Conservation (phyloP, 2,888 invertebrate species). For the Phengaris arion region DNA sequence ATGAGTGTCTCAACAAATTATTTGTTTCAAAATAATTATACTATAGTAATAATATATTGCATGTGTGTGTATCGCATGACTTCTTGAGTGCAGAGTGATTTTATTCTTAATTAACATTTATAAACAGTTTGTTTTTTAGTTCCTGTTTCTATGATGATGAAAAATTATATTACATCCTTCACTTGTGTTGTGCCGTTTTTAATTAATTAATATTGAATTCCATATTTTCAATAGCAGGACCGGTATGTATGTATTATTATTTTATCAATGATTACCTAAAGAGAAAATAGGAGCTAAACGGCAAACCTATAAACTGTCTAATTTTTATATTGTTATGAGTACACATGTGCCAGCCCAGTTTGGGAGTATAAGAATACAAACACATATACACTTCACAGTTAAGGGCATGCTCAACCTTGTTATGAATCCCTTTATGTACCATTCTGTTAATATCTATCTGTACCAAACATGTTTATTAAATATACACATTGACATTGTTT, state of each 20-base stretch:
- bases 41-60: slow-evolving; percentile 53
- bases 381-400: slow-evolving; percentile 60
- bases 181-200: background rate
- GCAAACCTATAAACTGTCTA: slow-evolving; percentile 18
- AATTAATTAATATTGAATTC: background rate
- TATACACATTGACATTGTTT: slow-evolving; percentile 38
- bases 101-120: slow-evolving; percentile 36
- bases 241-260: background rate
- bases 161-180: background rate
- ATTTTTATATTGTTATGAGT: slow-evolving; percentile 31
- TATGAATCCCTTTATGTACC: slow-evolving; percentile 56
- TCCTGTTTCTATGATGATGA: slow-evolving; percentile 17
- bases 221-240: background rate
- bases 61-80: slow-evolving; percentile 70
- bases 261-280: background rate
- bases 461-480: slow-evolving; percentile 40
- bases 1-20: slow-evolving; percentile 29
- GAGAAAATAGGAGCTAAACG: slow-evolving; percentile 3
- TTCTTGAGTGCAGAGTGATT: slow-evolving; percentile 61
- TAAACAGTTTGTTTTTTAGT: slow-evolving; percentile 30
- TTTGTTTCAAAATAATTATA: slow-evolving; percentile 32
- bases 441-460: slow-evolving; percentile 33
- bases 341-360: slow-evolving; percentile 33
- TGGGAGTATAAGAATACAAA: slow-evolving; percentile 32
- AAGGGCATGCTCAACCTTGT: slow-evolving; percentile 71